Conservation (phyloP, 2,888 invertebrate species). For the Augiades crinisus region DNA sequence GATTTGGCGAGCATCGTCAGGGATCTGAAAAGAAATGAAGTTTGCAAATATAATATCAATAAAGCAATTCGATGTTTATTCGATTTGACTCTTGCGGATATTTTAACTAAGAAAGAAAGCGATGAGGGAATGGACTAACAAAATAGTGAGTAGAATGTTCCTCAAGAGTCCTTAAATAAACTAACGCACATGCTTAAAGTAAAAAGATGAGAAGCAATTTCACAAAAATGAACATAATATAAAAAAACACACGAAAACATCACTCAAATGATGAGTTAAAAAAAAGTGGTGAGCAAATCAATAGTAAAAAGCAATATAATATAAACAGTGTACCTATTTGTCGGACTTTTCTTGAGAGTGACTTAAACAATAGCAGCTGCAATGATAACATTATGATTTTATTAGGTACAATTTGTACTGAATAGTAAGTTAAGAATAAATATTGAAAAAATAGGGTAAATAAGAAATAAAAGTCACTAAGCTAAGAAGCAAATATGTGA, state of each 20-base stretch:
- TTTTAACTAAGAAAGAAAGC: slow-evolving; percentile 22
- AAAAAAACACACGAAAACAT: slow-evolving; percentile 27
- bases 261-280: background rate
- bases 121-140: slow-evolving; percentile 5
- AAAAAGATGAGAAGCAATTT: slow-evolving; percentile 19
- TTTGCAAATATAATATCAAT: background rate
- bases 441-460: slow-evolving; percentile 11
- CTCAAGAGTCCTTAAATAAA: slow-evolving; percentile 13
- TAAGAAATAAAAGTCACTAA: slow-evolving; percentile 27
- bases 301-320: slow-evolving; percentile 61
- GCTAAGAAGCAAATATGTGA: slow-evolving; percentile 25
- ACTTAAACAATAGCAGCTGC: slow-evolving; percentile 81
- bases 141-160: slow-evolving; percentile 1
- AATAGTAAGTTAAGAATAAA: background rate
- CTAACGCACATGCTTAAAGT: slow-evolving; percentile 29
- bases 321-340: slow-evolving; percentile 75
- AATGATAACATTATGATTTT: slow-evolving; percentile 62
- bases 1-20: slow-evolving; percentile 70
- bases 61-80: background rate
- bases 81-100: background rate
- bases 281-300: slow-evolving; percentile 47
- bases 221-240: slow-evolving; percentile 26
- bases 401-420: slow-evolving; percentile 47
- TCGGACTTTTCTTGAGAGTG: slow-evolving; percentile 74
- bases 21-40: slow-evolving; percentile 58